A percentile compares a stretch with the other conserved stretches of the same genome.
These are phyloP conservation scores for Coracias cyanogaster DNA, from an alignment of 2,797 vertebrate species.

Conservation along the genomic window DNA sequence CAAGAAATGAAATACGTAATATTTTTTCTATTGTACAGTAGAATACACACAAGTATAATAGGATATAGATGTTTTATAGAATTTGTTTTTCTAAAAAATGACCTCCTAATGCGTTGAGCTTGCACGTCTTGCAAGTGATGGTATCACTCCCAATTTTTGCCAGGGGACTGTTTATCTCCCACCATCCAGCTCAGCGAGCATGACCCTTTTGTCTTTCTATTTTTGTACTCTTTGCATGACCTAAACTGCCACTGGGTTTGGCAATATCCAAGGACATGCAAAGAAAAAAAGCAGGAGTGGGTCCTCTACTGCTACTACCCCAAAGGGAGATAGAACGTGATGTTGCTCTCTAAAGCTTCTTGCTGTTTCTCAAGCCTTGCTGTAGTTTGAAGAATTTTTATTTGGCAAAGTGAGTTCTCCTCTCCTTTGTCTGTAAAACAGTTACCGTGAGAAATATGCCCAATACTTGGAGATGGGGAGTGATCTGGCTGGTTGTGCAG, in stretches of 20 bases:
- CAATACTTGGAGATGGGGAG: neutral
- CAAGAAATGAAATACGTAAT: slow-evolving; percentile 26
- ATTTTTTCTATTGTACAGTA: slow-evolving; percentile 43
- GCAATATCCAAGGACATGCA: accelerated
- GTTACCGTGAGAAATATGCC: neutral
- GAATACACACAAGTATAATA: slow-evolving; percentile 5
- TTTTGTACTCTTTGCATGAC: neutral
- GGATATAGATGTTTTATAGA: neutral
- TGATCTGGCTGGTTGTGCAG: neutral
- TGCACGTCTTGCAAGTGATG: neutral
- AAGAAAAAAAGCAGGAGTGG: neutral
- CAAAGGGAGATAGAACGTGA: neutral
- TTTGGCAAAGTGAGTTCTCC: neutral
- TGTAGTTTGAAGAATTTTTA: slow-evolving; percentile 22
- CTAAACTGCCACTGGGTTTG: neutral
- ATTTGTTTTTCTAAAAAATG: neutral
- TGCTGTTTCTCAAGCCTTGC: neutral
- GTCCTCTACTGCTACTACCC: neutral
- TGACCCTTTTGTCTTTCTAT: neutral
- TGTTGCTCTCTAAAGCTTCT: neutral
- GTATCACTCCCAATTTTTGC: neutral
- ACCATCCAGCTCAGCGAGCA: neutral
- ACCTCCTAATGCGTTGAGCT: neutral
- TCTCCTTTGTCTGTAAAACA: neutral
- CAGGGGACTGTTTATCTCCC: neutral